phyloP scores from a whole-genome alignment of 1,140 invertebrate species.

The Trichonephila inaurata region DNA sequence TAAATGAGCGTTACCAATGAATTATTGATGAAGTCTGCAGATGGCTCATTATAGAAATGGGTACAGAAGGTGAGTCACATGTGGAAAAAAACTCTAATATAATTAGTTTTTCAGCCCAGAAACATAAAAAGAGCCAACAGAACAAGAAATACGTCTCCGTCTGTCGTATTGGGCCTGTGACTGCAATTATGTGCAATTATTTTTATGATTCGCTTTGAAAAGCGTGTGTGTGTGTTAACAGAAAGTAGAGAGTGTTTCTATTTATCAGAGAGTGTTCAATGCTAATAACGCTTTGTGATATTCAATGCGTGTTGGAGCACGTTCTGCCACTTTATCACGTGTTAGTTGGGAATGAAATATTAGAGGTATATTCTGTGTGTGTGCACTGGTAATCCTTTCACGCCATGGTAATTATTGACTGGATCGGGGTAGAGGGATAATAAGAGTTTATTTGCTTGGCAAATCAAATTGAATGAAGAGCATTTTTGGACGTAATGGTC shows the following conservation, averaged over 20 bases:
- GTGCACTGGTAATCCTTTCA: neutral
- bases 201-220: neutral
- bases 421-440: neutral
- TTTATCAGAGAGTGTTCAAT: neutral
- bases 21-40: constrained; percentile 39
- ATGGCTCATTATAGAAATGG: constrained; percentile 45
- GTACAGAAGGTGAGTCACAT: constrained; percentile 12
- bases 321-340: constrained; percentile 3
- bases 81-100: neutral
- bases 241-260: neutral
- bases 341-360: neutral
- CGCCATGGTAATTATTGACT: neutral
- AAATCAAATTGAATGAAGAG: neutral
- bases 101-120: constrained; percentile 22
- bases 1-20: constrained; percentile 29
- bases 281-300: neutral
- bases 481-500: neutral
- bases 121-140: neutral
- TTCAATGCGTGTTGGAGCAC: neutral
- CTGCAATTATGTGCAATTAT: constrained; percentile 3
- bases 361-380: neutral
- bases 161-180: neutral
- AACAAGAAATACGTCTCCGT: constrained; percentile 1
- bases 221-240: constrained; percentile 11
- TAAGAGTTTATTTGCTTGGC: neutral